A percentile compares a stretch with the other conserved stretches of the same genome.
Evolutionary conservation across 2,888 invertebrate species (phyloP).

Genomic region (Xestia rhomboidea): DNA sequence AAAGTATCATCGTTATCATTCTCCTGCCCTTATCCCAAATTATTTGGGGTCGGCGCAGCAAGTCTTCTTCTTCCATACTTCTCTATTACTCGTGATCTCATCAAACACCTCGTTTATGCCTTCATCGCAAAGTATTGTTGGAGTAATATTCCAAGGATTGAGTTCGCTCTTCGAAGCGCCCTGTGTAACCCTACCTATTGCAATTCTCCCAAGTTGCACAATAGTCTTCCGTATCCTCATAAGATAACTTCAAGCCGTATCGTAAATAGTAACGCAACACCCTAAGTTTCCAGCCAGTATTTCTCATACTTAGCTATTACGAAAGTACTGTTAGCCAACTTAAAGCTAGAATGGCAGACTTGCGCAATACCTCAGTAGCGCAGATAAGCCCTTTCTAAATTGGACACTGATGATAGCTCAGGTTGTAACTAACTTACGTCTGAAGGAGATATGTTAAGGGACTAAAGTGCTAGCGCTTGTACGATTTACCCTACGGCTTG

Average conservation of each 20-base stretch:
- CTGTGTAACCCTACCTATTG: not conserved
- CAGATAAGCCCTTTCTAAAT: conserved; percentile 47
- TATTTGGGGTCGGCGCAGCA: not conserved
- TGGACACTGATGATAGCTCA: not conserved
- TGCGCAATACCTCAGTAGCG: conserved; percentile 44
- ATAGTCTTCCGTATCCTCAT: conserved; percentile 37
- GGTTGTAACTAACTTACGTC: not conserved
- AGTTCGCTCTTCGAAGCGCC: not conserved
- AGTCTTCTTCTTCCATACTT: not conserved
- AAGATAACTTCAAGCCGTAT: conserved; percentile 32
- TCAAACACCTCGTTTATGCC: not conserved
- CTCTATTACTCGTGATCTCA: not conserved
- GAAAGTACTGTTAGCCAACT: conserved; percentile 47
- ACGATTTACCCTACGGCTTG: too few relatives aligned
- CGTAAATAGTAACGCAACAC: conserved; percentile 39
- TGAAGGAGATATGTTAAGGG: not conserved
- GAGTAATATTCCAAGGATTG: not conserved
- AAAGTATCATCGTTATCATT: not conserved
- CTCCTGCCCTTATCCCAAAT: not conserved
- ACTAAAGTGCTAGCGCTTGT: not conserved
- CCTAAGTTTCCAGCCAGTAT: conserved; percentile 27
- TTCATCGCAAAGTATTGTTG: not conserved
- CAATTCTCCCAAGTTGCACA: conserved; percentile 1
- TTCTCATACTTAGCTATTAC: conserved; percentile 34
- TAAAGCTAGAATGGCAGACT: conserved; percentile 34